phyloP scores from a whole-genome alignment of 2,113 vertebrate genomes.

The Henicopernis longicauda region DNA sequence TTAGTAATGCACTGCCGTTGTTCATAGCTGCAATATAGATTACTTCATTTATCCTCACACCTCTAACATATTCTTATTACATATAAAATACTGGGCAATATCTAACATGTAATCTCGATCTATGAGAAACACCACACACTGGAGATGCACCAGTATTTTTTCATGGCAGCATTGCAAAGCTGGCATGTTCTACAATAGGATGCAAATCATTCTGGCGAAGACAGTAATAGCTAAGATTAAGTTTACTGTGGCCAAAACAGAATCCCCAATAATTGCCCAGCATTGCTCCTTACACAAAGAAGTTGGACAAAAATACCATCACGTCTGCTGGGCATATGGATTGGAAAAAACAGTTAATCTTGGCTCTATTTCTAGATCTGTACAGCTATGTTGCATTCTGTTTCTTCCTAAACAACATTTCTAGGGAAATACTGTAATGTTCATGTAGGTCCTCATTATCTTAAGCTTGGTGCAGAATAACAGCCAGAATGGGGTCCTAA shows the following conservation, averaged over 20 bases:
- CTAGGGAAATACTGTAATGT: neutral
- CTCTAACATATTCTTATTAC: neutral
- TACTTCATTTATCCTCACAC: neutral
- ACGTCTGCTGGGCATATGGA: neutral
- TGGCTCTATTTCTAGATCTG: neutral
- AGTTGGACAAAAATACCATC: neutral
- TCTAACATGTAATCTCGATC: neutral
- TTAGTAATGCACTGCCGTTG: neutral
- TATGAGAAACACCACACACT: neutral
- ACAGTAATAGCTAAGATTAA: neutral
- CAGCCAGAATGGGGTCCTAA: neutral
- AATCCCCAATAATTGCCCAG: neutral
- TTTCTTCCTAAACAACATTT: neutral
- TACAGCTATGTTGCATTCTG: neutral
- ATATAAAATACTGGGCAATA: neutral
- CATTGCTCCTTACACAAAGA: neutral
- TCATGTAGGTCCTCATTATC: neutral
- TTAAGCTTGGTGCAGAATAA: neutral
- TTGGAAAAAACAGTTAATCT: neutral
- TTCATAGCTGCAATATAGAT: neutral
- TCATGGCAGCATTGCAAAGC: neutral
- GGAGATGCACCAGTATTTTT: neutral
- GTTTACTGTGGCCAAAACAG: neutral
- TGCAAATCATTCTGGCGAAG: neutral
- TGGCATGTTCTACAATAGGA: neutral